These are phyloP conservation scores for Pelodiscus sinensis DNA, from an alignment of 2,113 vertebrate species.

Conservation along the genomic window DNA sequence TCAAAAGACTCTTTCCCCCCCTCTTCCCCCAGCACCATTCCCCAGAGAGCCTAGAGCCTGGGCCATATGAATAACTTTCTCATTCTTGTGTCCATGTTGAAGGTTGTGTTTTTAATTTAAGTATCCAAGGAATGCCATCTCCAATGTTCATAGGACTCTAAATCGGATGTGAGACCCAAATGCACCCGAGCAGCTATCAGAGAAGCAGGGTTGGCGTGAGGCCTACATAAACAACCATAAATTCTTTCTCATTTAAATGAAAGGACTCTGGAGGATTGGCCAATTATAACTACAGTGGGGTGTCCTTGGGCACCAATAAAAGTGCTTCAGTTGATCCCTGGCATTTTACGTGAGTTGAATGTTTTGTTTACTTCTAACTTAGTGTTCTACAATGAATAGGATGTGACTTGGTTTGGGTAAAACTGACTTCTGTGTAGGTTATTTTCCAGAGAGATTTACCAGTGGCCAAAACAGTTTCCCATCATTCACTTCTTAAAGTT, in stretches of 20 bases:
- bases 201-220: slow-evolving; percentile 65
- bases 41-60: slow-evolving; percentile 51
- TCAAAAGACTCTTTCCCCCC: slow-evolving; percentile 45
- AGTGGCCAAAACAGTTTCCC: neutral
- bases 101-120: slow-evolving; percentile 88
- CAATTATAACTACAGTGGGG: neutral
- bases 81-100: slow-evolving; percentile 80
- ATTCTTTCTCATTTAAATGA: slow-evolving; percentile 49
- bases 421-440: neutral
- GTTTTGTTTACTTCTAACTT: slow-evolving; percentile 30
- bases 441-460: neutral
- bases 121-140: slow-evolving; percentile 86
- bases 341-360: slow-evolving; percentile 28
- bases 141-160: slow-evolving; percentile 79
- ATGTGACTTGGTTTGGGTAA: slow-evolving; percentile 29
- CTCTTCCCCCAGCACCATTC: slow-evolving; percentile 54
- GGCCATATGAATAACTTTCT: slow-evolving; percentile 59
- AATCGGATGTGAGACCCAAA: slow-evolving; percentile 79
- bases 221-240: slow-evolving; percentile 70
- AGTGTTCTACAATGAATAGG: neutral
- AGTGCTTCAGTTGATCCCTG: slow-evolving; percentile 40
- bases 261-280: neutral
- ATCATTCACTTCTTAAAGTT: neutral
- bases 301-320: slow-evolving; percentile 47
- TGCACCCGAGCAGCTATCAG: slow-evolving; percentile 81